phyloP scores from a whole-genome alignment of 1,140 invertebrate genomes.

The Melitaea cinxia region DNA sequence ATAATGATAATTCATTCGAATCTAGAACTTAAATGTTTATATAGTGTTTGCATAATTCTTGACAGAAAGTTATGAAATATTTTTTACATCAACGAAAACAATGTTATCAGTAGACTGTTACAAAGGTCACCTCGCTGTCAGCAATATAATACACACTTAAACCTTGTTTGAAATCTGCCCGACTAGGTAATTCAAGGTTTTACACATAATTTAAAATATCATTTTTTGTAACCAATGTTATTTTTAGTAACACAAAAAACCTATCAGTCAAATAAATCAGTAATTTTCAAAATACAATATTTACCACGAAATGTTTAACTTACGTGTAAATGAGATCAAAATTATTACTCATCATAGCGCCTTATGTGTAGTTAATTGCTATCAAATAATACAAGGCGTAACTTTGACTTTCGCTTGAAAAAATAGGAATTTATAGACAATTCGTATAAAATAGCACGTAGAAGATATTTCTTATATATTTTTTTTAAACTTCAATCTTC shows the following conservation, averaged over 20 bases:
- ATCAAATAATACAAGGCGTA: background rate
- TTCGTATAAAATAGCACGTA: too few relatives aligned
- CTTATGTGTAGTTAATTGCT: background rate
- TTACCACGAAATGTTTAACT: background rate
- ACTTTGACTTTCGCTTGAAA: too few relatives aligned
- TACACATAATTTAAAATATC: constrained; percentile 10
- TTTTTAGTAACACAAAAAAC: background rate
- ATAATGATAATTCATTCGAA: too few relatives aligned
- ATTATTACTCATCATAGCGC: too few relatives aligned
- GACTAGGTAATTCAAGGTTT: constrained; percentile 23
- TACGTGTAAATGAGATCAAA: background rate
- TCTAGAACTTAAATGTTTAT: background rate
- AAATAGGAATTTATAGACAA: too few relatives aligned
- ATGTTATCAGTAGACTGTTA: constrained; percentile 13
- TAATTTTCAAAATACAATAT: background rate
- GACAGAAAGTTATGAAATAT: constrained; percentile 10
- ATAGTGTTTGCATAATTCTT: too few relatives aligned
- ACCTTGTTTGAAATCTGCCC: constrained; percentile 16
- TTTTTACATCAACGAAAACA: constrained; percentile 6
- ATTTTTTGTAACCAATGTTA: constrained; percentile 1
- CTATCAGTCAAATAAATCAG: constrained; percentile 2
- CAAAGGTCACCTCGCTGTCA: constrained; percentile 11
- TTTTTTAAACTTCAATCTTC: too few relatives aligned
- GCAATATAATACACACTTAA: constrained; percentile 15
- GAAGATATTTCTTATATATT: too few relatives aligned